Evolutionary conservation across 2,797 vertebrate species (phyloP).

Genomic region (Lepidocolaptes lacrymiger): DNA sequence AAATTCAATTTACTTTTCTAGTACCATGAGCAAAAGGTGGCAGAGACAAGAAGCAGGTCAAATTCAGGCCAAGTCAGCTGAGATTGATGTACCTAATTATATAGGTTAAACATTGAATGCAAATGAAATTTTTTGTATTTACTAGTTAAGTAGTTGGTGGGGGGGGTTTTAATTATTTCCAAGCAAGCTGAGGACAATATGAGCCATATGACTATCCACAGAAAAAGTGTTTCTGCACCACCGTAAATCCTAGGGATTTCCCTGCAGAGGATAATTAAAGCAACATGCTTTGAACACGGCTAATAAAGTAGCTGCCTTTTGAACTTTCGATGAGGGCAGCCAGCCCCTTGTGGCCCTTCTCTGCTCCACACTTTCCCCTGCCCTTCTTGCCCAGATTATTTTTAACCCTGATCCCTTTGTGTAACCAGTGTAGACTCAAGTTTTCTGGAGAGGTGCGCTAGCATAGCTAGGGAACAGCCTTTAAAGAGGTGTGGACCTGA

Average conservation of each 20-base stretch:
- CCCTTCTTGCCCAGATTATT: neutral
- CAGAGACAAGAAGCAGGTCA: conserved; percentile 8
- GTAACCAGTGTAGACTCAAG: neutral
- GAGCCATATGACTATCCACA: neutral
- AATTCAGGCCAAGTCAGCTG: neutral
- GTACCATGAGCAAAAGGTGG: neutral
- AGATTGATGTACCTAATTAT: neutral
- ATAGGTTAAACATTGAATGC: neutral
- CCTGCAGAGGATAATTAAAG: conserved; percentile 20
- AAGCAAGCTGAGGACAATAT: neutral
- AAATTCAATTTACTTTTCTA: neutral
- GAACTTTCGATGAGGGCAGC: neutral
- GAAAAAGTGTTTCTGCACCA: neutral
- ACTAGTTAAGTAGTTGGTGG: neutral
- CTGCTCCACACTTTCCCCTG: neutral
- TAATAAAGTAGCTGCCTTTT: conserved; percentile 11
- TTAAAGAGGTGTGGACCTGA: neutral
- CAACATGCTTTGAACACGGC: neutral
- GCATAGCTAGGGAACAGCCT: neutral
- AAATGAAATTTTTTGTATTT: neutral
- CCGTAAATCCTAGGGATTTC: neutral
- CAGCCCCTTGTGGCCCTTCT: neutral
- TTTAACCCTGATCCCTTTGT: neutral
- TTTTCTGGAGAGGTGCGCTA: neutral
- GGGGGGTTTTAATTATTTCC: neutral